Evolutionary conservation across 2,113 vertebrate species (phyloP), one percentile per base, ranked within the genome.

Genomic region (Platysteira castanea): DNA sequence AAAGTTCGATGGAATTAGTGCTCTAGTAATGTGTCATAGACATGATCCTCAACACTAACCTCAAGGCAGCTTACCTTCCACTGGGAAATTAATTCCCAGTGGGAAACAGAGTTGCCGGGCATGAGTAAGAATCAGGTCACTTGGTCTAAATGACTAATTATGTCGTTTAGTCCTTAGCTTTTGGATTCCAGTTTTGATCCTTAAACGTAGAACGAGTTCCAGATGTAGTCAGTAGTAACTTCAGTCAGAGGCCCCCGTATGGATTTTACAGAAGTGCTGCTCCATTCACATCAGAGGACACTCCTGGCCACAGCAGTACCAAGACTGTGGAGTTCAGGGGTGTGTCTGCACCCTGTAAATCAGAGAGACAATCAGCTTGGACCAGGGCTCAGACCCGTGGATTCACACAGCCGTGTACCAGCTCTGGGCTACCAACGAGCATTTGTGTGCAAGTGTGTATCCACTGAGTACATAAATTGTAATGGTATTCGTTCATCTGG

Each of bases 111-210:
- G 65, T 63, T 79, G 53, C 37, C 47, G 83, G 52, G 33, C 20
- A 6, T 65, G 63, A 92, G 31, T 50, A 85, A 87, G 46, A 93
- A 95, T 80, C 67, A 80, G 59, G 88, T 91, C 95, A 73, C 64
- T 93, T 63, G 76, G 73, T 80, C 73, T 89, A 90, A 80, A 86
- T 84, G 70, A 69, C 79, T 86, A 63, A 93, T 89, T 86, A 60
- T 19, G 23, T 21, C 52, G 35, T 81, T 69, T 63, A 81, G 39
- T 63, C 30, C 47, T 87, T 76, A 41, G 22, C 28, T 90, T 44
- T 91, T 79, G 44, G 35, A 61, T 88, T 74, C 52, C 31, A 49
- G 5, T 44, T 89, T 57, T 79, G 78, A 44, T 53, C 61, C 52
- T 31, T 68, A 44, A 87, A 60, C 37, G 47, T 41, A 56, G 68